These are phyloP conservation scores for Eudyptes chrysolophus DNA, from an alignment of 2,113 vertebrate genomes.

Conservation along the genomic window DNA sequence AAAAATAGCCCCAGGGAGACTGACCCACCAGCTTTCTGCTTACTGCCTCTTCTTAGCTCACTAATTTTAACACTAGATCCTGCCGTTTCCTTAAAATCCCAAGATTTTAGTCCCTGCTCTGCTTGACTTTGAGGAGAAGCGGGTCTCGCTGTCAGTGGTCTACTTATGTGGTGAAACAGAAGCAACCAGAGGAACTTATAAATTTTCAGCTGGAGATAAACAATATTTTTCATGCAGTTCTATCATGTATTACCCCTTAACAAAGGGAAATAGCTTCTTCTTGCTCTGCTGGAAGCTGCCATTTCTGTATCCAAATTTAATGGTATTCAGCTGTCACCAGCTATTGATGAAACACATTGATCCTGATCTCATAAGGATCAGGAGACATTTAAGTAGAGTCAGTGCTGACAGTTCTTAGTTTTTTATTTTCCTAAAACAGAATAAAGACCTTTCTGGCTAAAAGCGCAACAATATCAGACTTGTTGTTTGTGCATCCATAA, in stretches of 20 bases:
- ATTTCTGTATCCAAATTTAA: background rate
- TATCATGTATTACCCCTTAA: background rate
- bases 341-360: background rate
- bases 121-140: background rate
- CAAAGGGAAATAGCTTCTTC: background rate
- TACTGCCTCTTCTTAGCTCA: background rate
- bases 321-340: background rate
- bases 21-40: background rate
- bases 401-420: background rate
- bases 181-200: background rate
- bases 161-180: background rate
- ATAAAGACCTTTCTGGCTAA: background rate
- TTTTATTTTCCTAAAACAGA: background rate
- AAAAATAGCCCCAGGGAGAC: background rate
- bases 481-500: background rate
- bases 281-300: background rate
- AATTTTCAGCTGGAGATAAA: background rate
- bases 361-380: background rate
- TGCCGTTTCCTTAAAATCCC: background rate
- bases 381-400: background rate
- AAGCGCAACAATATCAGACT: background rate
- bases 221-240: background rate
- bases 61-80: background rate
- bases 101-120: background rate
- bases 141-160: background rate